Conservation (phyloP, 2,888 invertebrate species). For the Macropis europaea region DNA sequence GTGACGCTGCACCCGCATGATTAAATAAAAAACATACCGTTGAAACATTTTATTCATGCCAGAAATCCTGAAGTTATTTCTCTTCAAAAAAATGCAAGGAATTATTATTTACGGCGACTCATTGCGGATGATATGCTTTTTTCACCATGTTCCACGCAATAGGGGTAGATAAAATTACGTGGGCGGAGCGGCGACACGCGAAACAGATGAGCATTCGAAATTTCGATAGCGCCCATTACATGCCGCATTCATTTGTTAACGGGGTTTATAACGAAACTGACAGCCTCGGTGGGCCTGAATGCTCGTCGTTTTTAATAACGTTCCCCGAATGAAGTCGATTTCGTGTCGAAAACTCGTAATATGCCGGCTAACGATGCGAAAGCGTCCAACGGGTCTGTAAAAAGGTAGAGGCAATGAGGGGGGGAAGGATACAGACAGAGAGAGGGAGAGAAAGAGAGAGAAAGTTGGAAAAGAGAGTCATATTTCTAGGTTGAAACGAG, state of each 20-base stretch:
- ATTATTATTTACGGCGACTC: too few species aligned
- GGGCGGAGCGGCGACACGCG: too few species aligned
- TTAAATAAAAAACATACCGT: too few species aligned
- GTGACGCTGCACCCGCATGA: too few species aligned
- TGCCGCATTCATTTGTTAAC: neutral
- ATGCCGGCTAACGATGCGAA: constrained; percentile 13
- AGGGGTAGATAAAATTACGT: too few species aligned
- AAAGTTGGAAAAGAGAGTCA: neutral
- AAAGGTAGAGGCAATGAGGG: neutral
- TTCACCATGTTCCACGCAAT: too few species aligned
- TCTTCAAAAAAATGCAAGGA: too few species aligned
- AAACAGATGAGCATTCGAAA: too few species aligned
- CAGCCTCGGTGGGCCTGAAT: neutral
- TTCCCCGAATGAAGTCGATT: neutral
- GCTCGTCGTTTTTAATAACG: constrained; percentile 10
- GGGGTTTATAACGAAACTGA: neutral
- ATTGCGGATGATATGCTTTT: too few species aligned
- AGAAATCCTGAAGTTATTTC: too few species aligned
- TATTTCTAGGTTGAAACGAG: constrained; percentile 1
- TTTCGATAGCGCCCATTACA: too few species aligned
- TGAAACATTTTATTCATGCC: too few species aligned
- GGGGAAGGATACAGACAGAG: neutral
- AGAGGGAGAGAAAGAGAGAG: neutral
- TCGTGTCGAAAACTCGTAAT: neutral
- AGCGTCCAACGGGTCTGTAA: constrained; percentile 2